Percentiles rank a stretch among this genome's conserved stretches.
Evolutionary conservation across 2,888 invertebrate species (phyloP).

Genomic region (Cerastis leucographa): DNA sequence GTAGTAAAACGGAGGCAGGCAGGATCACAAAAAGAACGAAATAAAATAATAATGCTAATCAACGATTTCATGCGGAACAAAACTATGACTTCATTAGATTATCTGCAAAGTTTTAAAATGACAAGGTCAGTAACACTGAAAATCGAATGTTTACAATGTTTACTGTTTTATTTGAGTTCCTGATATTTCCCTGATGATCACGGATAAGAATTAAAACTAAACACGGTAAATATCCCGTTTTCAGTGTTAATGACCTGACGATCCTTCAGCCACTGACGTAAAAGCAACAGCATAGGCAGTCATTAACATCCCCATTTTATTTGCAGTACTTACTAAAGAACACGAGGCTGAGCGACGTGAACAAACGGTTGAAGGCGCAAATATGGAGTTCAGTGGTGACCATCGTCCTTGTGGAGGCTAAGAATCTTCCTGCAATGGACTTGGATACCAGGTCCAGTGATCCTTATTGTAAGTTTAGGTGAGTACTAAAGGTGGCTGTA

Average conservation of each 20-base stretch:
- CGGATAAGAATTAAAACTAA: too few species aligned
- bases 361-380: slow-evolving; percentile 96
- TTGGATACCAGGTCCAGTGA: slow-evolving; percentile 97
- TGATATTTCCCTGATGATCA: too few species aligned
- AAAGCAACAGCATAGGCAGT: neutral
- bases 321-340: slow-evolving; percentile 95
- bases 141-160: too few species aligned
- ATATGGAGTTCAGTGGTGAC: slow-evolving; percentile 99
- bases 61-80: neutral
- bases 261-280: too few species aligned
- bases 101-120: too few species aligned
- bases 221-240: too few species aligned
- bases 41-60: neutral
- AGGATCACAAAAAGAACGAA: neutral
- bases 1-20: too few species aligned
- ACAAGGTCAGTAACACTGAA: too few species aligned
- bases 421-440: slow-evolving; percentile 96
- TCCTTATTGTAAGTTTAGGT: slow-evolving; percentile 99
- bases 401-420: slow-evolving; percentile 98
- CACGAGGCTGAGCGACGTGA: slow-evolving; percentile 94
- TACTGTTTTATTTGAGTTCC: too few species aligned
- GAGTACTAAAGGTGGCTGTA: slow-evolving; percentile 66
- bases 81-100: neutral
- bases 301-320: slow-evolving; percentile 27
- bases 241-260: too few species aligned